These are phyloP conservation scores for Coregonus ussuriensis DNA, from an alignment of 2,797 vertebrate genomes.

Conservation along the genomic window DNA sequence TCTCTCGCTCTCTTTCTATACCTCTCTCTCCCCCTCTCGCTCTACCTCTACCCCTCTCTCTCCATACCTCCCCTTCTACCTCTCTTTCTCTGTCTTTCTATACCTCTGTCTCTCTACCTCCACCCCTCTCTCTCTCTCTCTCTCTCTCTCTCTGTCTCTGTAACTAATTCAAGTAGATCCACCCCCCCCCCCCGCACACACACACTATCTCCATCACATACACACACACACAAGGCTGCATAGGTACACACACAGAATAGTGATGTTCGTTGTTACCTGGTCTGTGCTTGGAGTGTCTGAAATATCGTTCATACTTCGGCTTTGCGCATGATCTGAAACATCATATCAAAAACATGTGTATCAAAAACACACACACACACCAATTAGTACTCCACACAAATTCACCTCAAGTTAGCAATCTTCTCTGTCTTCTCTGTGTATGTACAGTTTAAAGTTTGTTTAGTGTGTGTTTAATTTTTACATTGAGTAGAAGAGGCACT, in stretches of 20 bases:
- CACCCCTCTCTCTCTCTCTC: too few relatives aligned
- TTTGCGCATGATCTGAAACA: constrained; percentile 84
- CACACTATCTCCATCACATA: not conserved
- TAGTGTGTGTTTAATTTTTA: too few relatives aligned
- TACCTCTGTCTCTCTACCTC: too few relatives aligned
- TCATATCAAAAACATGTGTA: not conserved
- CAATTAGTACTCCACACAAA: not conserved
- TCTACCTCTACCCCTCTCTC: too few relatives aligned
- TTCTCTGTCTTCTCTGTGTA: too few relatives aligned
- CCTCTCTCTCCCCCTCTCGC: not conserved
- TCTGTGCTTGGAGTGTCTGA: constrained; percentile 86
- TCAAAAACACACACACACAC: not conserved
- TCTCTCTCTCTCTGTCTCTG: not conserved
- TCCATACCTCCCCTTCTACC: too few relatives aligned
- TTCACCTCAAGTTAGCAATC: too few relatives aligned
- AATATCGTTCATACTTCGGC: constrained; percentile 96
- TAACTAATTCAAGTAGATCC: constrained; percentile 39
- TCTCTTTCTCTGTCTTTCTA: too few relatives aligned
- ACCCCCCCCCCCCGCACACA: not conserved
- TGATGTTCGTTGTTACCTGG: constrained; percentile 76
- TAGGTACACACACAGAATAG: not conserved
- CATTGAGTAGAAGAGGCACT: too few relatives aligned
- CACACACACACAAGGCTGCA: too few relatives aligned
- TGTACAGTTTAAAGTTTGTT: too few relatives aligned
- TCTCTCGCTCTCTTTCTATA: not conserved